Percentiles rank a stretch among this genome's conserved stretches.
Evolutionary conservation across 2,797 vertebrate species (phyloP).

Genomic region (Lerista edwardsae): DNA sequence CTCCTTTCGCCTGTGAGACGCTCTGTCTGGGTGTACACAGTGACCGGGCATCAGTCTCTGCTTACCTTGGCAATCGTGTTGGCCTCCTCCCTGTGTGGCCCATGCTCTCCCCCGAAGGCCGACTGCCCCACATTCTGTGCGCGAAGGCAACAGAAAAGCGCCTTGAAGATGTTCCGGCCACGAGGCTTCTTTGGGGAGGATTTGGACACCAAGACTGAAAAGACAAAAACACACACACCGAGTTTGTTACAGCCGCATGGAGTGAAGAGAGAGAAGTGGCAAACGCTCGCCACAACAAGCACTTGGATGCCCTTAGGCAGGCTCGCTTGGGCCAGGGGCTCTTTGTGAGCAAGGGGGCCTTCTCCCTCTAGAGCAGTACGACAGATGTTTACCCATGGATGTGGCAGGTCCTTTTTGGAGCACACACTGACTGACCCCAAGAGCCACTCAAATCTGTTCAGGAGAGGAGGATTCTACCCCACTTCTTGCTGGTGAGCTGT

Average conservation of each 20-base stretch:
- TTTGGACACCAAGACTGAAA: slow-evolving; percentile 85
- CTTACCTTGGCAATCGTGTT: slow-evolving; percentile 87
- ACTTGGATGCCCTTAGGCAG: neutral
- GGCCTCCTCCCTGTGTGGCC: slow-evolving; percentile 86
- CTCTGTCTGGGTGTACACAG: neutral
- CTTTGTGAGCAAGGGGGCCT: neutral
- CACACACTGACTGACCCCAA: too few species aligned
- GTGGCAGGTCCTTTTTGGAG: neutral
- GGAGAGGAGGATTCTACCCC: neutral
- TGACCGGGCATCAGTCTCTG: neutral
- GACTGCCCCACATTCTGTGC: slow-evolving; percentile 85
- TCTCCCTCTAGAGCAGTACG: too few species aligned
- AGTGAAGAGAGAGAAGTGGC: neutral
- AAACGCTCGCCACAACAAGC: too few species aligned
- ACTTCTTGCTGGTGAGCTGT: neutral
- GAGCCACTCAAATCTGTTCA: neutral
- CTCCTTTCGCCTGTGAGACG: neutral
- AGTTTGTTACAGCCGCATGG: neutral
- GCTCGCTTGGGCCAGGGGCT: neutral
- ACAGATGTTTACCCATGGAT: neutral
- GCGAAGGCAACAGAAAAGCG: slow-evolving; percentile 89
- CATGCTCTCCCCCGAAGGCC: slow-evolving; percentile 80
- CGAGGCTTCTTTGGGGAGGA: slow-evolving; percentile 87
- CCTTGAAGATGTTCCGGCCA: slow-evolving; percentile 89
- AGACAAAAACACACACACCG: too few species aligned